A percentile compares a stretch with the other conserved stretches of the same genome.
phyloP scores from a whole-genome alignment of 2,113 vertebrate species.

The Labeo rohita region DNA sequence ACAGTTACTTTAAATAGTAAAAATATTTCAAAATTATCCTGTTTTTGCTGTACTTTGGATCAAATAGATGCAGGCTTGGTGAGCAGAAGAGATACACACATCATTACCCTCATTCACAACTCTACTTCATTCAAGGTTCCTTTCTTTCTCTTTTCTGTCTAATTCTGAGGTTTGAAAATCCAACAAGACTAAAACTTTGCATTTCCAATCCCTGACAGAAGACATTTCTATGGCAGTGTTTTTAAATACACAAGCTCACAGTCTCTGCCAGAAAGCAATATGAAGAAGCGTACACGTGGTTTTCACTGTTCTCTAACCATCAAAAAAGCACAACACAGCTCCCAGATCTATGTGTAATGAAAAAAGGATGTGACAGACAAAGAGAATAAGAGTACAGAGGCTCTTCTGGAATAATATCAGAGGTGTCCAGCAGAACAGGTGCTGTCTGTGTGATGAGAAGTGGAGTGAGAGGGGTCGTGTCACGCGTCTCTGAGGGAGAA shows the following conservation, averaged over 20 bases:
- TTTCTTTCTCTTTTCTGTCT: not conserved
- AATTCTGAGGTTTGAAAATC: conserved; percentile 31
- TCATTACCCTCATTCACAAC: not conserved
- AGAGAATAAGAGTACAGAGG: conserved; percentile 15
- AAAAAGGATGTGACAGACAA: not conserved
- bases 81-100: too few species aligned
- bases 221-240: conserved; percentile 8
- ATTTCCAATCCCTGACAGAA: not conserved
- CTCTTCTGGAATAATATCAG: conserved; percentile 36
- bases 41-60: too few species aligned
- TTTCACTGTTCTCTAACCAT: not conserved
- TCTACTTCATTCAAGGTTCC: not conserved
- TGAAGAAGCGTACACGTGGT: conserved; percentile 7
- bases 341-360: not conserved
- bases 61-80: too few species aligned
- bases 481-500: conserved; percentile 36
- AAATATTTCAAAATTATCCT: too few species aligned
- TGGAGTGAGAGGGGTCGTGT: conserved; percentile 26
- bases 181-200: not conserved
- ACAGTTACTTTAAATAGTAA: too few species aligned
- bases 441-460: conserved; percentile 18
- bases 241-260: conserved; percentile 28
- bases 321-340: not conserved
- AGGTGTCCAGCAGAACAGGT: conserved; percentile 49
- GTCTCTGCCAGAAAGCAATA: not conserved